Evolutionary conservation across 2,888 invertebrate genomes (phyloP).

Genomic region (Heliconius charithonia): DNA sequence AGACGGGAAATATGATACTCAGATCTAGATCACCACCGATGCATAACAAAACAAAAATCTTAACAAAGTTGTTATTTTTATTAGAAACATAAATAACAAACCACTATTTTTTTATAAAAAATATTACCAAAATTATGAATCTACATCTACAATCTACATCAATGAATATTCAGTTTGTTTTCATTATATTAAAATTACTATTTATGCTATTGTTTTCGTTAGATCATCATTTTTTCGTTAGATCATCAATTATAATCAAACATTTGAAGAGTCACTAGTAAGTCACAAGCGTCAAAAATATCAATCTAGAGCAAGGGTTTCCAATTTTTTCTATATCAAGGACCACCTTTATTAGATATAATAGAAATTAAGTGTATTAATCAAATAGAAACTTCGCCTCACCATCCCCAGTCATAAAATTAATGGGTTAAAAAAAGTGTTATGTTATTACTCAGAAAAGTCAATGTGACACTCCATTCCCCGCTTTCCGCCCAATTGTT

Average conservation of each 20-base stretch:
- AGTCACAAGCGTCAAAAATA: not conserved
- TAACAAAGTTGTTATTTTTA: not conserved
- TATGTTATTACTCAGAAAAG: not conserved
- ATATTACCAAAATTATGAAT: too few relatives aligned
- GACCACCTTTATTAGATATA: too few relatives aligned
- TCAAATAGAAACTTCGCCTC: too few relatives aligned
- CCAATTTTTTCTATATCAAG: too few relatives aligned
- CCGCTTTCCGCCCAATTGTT: too few relatives aligned
- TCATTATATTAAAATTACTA: too few relatives aligned
- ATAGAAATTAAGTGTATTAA: too few relatives aligned
- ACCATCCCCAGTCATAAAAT: too few relatives aligned
- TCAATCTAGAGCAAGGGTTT: not conserved
- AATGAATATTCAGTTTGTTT: not conserved
- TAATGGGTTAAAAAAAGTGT: not conserved
- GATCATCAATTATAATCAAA: not conserved
- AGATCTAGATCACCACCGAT: slow-evolving; percentile 9
- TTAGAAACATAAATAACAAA: not conserved
- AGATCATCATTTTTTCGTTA: too few relatives aligned
- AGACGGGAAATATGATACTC: not conserved
- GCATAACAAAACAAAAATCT: not conserved
- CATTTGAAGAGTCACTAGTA: not conserved
- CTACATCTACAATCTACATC: too few relatives aligned
- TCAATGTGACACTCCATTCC: too few relatives aligned
- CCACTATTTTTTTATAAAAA: not conserved
- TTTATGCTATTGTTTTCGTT: too few relatives aligned